A percentile compares a stretch with the other conserved stretches of the same genome.
These are phyloP conservation scores for Microtus ochrogaster DNA, from an alignment of 2,113 vertebrate genomes.

Conservation along the genomic window DNA sequence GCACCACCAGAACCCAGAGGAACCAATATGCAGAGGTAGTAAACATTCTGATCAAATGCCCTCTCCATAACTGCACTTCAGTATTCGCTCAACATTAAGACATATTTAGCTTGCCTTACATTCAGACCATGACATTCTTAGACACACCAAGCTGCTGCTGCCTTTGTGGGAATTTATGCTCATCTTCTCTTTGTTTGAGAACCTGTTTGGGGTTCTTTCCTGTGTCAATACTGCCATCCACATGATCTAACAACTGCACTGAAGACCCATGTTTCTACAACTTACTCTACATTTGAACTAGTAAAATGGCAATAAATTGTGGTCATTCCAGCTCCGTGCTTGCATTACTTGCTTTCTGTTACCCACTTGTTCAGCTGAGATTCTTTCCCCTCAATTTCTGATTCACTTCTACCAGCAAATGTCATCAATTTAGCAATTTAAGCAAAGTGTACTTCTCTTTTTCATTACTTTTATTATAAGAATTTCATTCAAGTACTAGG, in stretches of 20 bases:
- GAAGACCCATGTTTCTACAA: too few relatives aligned
- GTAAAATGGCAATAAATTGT: too few relatives aligned
- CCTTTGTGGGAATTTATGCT: background rate
- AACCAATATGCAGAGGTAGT: background rate
- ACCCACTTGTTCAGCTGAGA: background rate
- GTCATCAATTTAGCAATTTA: background rate
- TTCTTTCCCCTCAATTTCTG: constrained; percentile 26
- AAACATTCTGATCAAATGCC: background rate
- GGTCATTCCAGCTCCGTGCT: background rate
- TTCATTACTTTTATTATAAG: background rate
- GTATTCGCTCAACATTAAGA: background rate
- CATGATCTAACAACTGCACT: too few relatives aligned
- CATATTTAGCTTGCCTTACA: background rate
- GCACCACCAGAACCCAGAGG: background rate
- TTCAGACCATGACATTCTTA: background rate
- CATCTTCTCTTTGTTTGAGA: background rate
- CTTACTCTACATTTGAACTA: too few relatives aligned
- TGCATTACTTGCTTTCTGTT: background rate
- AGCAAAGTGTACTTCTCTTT: background rate
- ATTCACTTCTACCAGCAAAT: background rate
- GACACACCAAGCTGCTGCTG: background rate
- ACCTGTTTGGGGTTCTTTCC: background rate
- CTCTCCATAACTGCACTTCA: background rate
- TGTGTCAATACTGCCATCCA: background rate
- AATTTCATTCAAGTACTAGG: background rate